Conservation (phyloP, 92 coral and sea anemone genomes). For the Phymanthus crucifer region DNA sequence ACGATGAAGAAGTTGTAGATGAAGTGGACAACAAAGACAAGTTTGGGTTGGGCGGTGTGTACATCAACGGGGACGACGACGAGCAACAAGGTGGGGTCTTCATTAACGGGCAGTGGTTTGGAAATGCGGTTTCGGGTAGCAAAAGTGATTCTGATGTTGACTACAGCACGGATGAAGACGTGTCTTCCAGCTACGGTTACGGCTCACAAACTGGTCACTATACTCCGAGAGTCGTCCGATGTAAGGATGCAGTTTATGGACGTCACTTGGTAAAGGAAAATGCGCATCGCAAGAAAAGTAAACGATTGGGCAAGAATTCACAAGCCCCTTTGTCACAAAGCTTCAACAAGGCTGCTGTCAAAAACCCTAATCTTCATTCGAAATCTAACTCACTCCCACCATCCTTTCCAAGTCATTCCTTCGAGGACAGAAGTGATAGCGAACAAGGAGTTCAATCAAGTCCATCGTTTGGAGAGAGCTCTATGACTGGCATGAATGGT, state of each 20-base stretch:
- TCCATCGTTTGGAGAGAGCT: not conserved
- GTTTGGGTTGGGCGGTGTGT: constrained; percentile 33
- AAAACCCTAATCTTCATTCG: not conserved
- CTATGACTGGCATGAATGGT: not conserved
- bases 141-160: constrained; percentile 68
- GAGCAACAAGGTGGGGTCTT: constrained; percentile 52
- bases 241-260: not conserved
- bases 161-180: constrained; percentile 67
- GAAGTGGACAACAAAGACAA: constrained; percentile 33
- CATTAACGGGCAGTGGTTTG: constrained; percentile 72
- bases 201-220: constrained; percentile 17
- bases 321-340: not conserved
- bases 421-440: not conserved
- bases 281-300: not conserved
- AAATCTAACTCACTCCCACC: constrained; percentile 16
- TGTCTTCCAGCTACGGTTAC: constrained; percentile 1
- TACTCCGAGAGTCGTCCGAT: constrained; percentile 26
- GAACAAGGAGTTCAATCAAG: constrained; percentile 6
- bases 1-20: constrained; percentile 30
- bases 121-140: constrained; percentile 26
- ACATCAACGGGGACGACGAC: constrained; percentile 32
- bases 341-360: not conserved
- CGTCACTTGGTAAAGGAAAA: not conserved
- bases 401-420: not conserved
- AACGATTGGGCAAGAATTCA: not conserved